Percentiles rank a stretch among this genome's conserved stretches.
These are phyloP conservation scores for Apamea monoglypha DNA, from an alignment of 2,888 invertebrate species.

Conservation along the genomic window DNA sequence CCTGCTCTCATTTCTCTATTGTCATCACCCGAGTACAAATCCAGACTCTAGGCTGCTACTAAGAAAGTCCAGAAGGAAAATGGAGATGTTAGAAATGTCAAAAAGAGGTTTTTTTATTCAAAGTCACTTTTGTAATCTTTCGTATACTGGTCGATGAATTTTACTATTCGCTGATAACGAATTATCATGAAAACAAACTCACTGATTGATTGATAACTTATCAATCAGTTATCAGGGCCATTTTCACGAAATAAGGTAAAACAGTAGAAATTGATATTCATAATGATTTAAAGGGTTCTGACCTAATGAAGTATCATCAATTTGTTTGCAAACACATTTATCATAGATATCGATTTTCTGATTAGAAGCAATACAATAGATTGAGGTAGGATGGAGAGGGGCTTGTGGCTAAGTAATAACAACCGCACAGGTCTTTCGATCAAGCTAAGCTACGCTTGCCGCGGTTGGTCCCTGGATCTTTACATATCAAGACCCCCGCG, in stretches of 20 bases:
- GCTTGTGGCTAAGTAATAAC: neutral
- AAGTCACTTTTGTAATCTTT: neutral
- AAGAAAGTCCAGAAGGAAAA: neutral
- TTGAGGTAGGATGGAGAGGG: neutral
- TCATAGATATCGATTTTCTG: constrained; percentile 40
- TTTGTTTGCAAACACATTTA: constrained; percentile 27
- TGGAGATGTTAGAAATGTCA: neutral
- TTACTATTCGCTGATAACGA: constrained; percentile 19
- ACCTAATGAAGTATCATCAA: constrained; percentile 11
- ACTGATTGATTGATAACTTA: constrained; percentile 47
- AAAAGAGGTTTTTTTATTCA: neutral
- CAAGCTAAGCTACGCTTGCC: neutral
- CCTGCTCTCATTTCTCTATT: too few relatives aligned
- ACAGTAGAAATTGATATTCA: constrained; percentile 35
- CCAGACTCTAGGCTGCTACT: too few relatives aligned
- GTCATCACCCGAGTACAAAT: too few relatives aligned
- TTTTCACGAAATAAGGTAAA: constrained; percentile 3
- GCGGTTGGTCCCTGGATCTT: neutral
- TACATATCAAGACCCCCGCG: neutral
- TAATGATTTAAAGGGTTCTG: constrained; percentile 8
- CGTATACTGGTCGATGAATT: constrained; percentile 6
- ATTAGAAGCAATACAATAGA: constrained; percentile 21
- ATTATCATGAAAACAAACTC: constrained; percentile 8
- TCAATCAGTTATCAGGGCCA: constrained; percentile 26
- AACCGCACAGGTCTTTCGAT: neutral